Base-by-base conservation (phyloP, 2,113 vertebrate species). In the Nestor notabilis region DNA sequence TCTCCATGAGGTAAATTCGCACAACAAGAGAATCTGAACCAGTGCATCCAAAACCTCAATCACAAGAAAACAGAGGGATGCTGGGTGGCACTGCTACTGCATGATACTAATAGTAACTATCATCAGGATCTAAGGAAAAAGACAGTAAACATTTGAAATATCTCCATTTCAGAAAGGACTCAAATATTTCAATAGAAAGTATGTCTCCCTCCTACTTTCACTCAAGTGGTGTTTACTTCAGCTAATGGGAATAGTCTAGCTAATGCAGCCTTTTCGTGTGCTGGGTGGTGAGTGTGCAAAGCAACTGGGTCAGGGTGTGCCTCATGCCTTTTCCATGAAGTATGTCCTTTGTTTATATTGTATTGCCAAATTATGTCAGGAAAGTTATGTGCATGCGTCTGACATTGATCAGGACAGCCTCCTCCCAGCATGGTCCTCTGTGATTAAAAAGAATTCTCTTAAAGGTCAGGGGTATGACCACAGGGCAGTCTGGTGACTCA, bases 281-380 rank as follows among this genome's bases (percentile, higher is more conserved):
- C 55, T 66, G 72, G 18, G 72, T 52, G 39, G 43, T 0, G 0
- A 92, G 83, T 25, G 17, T 52, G 83, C 65, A 53, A 88, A 75
- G 79, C 72, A 83, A 83, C n/a, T 37, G 69, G 37, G 49, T 61
- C 89, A 85, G 90, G 95, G 92, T 37, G 95, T 94, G 95, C 44
- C 70, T 96, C 94, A 50, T 97, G 91, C 86, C 87, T 95, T 95
- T 94, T 74, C 74, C 49, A 56, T 95, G 52, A 93, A 93, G 68
- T 87, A 47, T 52, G 52, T 56, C 55, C 61, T 97, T 94, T 89
- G 49, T 85, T 89, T 85, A 64, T 53, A 56, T 37, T 64, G 31
- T 69, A 49, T 63, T 91, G 80, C 87, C 86, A 95, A 33, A 91
- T 95, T 75, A 95, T 71, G 65, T 95, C 94, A 94, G 74, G 46